phyloP scores from a whole-genome alignment of 2,888 invertebrate genomes.

The Arctia plantaginis region DNA sequence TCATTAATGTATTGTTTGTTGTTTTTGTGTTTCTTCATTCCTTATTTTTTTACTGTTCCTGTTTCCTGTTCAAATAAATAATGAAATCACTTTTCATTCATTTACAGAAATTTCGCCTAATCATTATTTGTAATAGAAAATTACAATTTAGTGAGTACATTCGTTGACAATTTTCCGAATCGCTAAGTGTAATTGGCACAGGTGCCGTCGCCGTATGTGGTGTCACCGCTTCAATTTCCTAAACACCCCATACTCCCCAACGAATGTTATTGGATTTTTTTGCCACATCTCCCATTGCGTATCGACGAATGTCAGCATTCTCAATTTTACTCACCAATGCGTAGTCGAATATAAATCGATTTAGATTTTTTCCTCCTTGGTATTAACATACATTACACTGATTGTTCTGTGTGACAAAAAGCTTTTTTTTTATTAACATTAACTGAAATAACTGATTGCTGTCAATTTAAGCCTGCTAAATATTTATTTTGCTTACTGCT shows the following conservation, averaged over 20 bases:
- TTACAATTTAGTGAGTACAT: constrained; percentile 47
- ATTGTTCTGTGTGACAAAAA: background rate
- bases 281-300: constrained; percentile 77
- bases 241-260: constrained; percentile 54
- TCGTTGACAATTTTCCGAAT: constrained; percentile 52
- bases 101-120: constrained; percentile 15
- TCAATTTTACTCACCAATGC: constrained; percentile 57
- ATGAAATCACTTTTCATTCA: background rate
- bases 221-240: constrained; percentile 79
- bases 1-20: background rate
- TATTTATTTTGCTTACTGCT: no score
- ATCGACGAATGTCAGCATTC: constrained; percentile 58
- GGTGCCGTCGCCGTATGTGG: constrained; percentile 65
- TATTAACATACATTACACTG: background rate
- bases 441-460: no score
- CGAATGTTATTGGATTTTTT: constrained; percentile 76
- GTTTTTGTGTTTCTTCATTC: background rate
- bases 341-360: constrained; percentile 39
- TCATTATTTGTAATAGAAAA: constrained; percentile 40
- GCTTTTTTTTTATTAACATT: no score
- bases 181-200: constrained; percentile 70
- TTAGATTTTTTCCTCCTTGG: background rate
- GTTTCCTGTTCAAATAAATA: background rate
- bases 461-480: no score
- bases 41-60: background rate